Conservation (phyloP, 2,113 vertebrate genomes). For the Narcine bancroftii region DNA sequence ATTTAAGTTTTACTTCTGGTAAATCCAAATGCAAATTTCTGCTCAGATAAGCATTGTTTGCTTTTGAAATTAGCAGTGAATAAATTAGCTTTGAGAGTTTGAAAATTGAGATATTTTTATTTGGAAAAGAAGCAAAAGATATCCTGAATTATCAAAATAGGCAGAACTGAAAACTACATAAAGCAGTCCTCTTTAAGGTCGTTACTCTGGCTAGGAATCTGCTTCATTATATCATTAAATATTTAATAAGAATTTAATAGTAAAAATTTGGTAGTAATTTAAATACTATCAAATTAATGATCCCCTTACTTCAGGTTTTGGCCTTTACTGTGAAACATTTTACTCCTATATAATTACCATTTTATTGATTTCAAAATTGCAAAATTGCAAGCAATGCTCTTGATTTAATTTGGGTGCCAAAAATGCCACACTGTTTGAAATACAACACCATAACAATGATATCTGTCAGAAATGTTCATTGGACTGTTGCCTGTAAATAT, state of each 20-base stretch:
- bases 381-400: background rate
- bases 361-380: background rate
- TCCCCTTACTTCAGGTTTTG: background rate
- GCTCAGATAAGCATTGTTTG: background rate
- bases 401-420: background rate
- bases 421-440: background rate
- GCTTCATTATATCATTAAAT: background rate
- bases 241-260: constrained; percentile 9
- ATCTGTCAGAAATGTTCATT: background rate
- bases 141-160: background rate
- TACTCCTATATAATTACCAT: background rate
- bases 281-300: background rate
- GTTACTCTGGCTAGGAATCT: background rate
- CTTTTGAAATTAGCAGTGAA: background rate
- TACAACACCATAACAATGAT: background rate
- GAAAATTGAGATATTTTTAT: background rate
- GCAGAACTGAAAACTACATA: background rate
- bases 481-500: background rate
- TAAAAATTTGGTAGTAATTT: background rate
- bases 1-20: background rate
- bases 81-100: background rate
- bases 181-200: background rate
- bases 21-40: background rate
- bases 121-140: background rate
- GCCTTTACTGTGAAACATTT: background rate